Conservation (phyloP, 2,113 vertebrate species). For the Condylura cristata region DNA sequence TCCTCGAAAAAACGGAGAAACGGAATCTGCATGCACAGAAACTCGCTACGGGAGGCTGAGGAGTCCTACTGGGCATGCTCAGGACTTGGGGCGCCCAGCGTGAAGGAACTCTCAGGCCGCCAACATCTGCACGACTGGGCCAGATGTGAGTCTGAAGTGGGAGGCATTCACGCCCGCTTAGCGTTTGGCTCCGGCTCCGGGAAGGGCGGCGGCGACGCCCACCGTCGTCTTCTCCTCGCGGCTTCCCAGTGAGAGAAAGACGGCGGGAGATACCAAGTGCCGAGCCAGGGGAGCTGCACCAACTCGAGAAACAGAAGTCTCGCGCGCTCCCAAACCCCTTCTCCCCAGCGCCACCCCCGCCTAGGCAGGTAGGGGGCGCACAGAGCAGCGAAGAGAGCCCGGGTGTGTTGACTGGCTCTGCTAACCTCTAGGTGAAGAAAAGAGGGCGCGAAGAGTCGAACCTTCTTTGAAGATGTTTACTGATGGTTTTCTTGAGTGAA, state of each 20-base stretch:
- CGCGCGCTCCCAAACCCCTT: background rate
- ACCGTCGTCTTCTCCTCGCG: slow-evolving; percentile 46
- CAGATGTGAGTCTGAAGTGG: slow-evolving; percentile 44
- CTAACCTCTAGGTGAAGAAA: slow-evolving; percentile 38
- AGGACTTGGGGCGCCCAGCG: slow-evolving; percentile 37
- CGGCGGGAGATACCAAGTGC: slow-evolving; percentile 76
- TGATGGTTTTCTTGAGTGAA: slow-evolving; percentile 59
- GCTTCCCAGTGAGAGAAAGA: slow-evolving; percentile 49
- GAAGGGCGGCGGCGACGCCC: slow-evolving; percentile 66
- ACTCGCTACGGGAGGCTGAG: slow-evolving; percentile 54
- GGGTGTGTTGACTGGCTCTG: background rate
- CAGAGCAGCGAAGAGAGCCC: background rate
- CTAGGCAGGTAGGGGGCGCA: slow-evolving; percentile 55
- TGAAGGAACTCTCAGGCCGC: slow-evolving; percentile 37
- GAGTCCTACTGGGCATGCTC: slow-evolving; percentile 73
- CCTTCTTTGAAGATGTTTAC: slow-evolving; percentile 31
- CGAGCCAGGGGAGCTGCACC: slow-evolving; percentile 66
- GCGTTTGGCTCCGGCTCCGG: slow-evolving; percentile 42
- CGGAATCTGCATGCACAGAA: slow-evolving; percentile 66
- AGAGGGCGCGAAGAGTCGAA: background rate
- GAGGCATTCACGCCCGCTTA: background rate
- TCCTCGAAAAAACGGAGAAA: slow-evolving; percentile 77
- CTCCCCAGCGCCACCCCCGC: background rate
- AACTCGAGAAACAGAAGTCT: background rate
- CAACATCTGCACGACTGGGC: slow-evolving; percentile 50